These are phyloP conservation scores for Gallinago undulata DNA, from an alignment of 2,113 vertebrate genomes.

Conservation along the genomic window DNA sequence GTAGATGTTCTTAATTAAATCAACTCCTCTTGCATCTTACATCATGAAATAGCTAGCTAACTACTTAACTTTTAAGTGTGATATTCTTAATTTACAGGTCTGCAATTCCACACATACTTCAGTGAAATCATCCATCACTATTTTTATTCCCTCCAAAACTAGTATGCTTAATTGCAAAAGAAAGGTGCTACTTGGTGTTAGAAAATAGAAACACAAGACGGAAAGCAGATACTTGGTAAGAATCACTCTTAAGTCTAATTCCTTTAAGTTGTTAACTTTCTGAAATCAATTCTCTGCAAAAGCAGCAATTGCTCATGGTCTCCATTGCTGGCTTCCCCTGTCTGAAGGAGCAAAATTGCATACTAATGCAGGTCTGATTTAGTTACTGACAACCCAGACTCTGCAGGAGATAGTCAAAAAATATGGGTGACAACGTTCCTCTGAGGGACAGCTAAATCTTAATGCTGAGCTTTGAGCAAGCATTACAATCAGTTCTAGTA, in stretches of 20 bases:
- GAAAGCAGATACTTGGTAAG: neutral
- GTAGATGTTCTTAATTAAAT: neutral
- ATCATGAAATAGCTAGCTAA: neutral
- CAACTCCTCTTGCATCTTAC: neutral
- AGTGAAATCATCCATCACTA: neutral
- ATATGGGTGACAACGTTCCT: neutral
- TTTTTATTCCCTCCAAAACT: neutral
- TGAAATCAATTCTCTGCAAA: neutral
- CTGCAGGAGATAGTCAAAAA: fast-evolving
- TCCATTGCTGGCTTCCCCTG: neutral
- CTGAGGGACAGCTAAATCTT: neutral
- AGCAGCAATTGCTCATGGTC: neutral
- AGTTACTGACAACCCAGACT: neutral
- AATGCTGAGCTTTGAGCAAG: neutral
- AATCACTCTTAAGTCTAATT: neutral
- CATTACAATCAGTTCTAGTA: neutral
- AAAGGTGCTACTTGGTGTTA: neutral
- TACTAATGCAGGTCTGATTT: neutral
- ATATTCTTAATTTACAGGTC: neutral
- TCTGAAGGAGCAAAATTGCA: neutral
- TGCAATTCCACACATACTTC: neutral
- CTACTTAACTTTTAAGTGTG: neutral
- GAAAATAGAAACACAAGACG: neutral
- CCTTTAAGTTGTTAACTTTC: neutral
- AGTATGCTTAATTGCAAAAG: fast-evolving